phyloP scores from a whole-genome alignment of 2,113 vertebrate genomes.

The Taxidea taxus region DNA sequence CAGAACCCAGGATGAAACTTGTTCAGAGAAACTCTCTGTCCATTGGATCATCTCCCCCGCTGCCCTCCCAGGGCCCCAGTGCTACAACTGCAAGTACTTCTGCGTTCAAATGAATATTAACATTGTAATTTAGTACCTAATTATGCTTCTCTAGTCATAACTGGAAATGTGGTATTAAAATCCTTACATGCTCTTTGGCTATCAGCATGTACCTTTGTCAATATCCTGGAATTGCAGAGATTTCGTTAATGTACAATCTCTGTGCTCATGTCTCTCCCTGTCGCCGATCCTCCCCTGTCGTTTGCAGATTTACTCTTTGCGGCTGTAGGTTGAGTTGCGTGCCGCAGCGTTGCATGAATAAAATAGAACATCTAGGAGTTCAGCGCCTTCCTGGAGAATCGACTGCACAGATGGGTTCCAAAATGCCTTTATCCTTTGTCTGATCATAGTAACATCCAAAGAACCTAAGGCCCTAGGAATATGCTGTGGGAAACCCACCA shows the following conservation, averaged over 20 bases:
- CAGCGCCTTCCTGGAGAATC: not conserved
- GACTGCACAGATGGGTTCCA: not conserved
- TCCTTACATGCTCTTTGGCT: slow-evolving; percentile 64
- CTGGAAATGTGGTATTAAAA: slow-evolving; percentile 83
- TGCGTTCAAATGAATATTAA: slow-evolving; percentile 88
- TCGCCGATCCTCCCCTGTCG: not conserved
- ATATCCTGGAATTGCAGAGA: not conserved
- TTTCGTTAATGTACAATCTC: slow-evolving; percentile 47
- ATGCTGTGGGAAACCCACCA: accelerated
- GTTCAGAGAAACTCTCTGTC: slow-evolving; percentile 75
- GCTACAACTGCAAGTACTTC: slow-evolving; percentile 81
- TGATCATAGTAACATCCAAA: not conserved
- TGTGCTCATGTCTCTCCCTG: not conserved
- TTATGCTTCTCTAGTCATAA: slow-evolving; percentile 86
- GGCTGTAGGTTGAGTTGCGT: accelerated
- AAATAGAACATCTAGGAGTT: not conserved
- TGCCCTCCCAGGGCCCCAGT: slow-evolving; percentile 78
- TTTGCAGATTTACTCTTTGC: not conserved
- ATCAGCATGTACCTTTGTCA: slow-evolving; percentile 64
- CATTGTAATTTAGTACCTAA: slow-evolving; percentile 88
- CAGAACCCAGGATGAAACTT: slow-evolving; percentile 70
- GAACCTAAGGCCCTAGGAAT: not conserved
- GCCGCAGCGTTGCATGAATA: not conserved
- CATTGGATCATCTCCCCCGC: slow-evolving; percentile 79
- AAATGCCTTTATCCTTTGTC: not conserved